These are phyloP conservation scores for Aselliscus stoliczkanus DNA, from an alignment of 2,797 vertebrate genomes.

Conservation along the genomic window DNA sequence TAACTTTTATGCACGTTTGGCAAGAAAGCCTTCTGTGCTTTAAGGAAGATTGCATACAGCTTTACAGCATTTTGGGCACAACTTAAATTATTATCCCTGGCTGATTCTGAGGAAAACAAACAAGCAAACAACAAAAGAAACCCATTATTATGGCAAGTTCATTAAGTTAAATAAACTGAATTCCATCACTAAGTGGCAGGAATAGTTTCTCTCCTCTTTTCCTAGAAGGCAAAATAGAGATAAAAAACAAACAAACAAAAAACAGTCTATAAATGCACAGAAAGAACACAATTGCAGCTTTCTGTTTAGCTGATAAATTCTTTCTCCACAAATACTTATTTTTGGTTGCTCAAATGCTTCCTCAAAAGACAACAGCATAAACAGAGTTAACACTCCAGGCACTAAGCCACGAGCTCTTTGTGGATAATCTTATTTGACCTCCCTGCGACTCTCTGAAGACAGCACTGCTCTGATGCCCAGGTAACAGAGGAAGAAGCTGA, in stretches of 20 bases:
- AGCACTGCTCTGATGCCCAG: background rate
- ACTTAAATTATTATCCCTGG: background rate
- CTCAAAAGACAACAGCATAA: background rate
- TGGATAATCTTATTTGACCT: background rate
- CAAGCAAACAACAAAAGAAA: background rate
- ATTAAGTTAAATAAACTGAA: background rate
- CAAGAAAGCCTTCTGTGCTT: background rate
- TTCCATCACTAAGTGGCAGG: background rate
- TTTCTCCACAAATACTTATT: background rate
- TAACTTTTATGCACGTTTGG: background rate
- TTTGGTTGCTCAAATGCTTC: background rate
- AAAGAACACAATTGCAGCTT: background rate
- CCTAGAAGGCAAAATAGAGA: background rate
- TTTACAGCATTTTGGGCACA: background rate
- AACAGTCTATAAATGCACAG: background rate
- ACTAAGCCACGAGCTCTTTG: background rate
- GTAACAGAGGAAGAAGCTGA: background rate
- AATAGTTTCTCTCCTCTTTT: background rate
- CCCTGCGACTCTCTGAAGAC: background rate
- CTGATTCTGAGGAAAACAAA: slow-evolving; percentile 3
- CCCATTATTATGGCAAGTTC: background rate
- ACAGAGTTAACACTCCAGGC: background rate
- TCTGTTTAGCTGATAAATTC: background rate
- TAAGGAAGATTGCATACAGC: background rate
- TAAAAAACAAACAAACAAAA: background rate